Percentiles rank a stretch among this genome's conserved stretches.
These are phyloP conservation scores for Leptinotarsa tumamoca DNA, from an alignment of 2,888 invertebrate genomes.

Conservation along the genomic window DNA sequence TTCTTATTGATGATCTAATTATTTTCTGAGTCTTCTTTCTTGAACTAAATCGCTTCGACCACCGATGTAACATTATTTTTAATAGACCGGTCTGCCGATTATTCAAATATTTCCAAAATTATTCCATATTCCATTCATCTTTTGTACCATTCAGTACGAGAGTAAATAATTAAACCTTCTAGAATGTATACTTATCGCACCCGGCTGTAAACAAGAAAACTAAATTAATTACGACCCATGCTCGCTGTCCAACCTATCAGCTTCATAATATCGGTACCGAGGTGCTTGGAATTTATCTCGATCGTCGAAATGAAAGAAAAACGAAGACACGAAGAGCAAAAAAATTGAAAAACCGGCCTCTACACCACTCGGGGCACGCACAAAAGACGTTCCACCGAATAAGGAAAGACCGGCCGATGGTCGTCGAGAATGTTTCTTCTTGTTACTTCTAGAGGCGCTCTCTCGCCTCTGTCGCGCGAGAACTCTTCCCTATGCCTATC, in stretches of 20 bases:
- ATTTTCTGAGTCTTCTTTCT: no score
- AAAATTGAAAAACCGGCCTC: constrained; percentile 15
- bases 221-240: constrained; percentile 23
- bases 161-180: neutral
- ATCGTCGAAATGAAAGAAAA: constrained; percentile 18
- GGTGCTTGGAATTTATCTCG: constrained; percentile 18
- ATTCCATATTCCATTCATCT: no score
- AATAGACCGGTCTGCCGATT: no score
- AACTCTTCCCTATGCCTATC: constrained; percentile 11
- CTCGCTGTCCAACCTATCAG: constrained; percentile 18
- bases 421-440: constrained; percentile 23
- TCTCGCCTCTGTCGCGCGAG: constrained; percentile 8
- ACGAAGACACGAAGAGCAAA: neutral
- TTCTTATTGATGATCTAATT: no score
- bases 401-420: constrained; percentile 26
- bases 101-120: no score
- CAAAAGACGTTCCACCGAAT: constrained; percentile 21
- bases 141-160: neutral
- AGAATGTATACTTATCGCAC: constrained; percentile 1
- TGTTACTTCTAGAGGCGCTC: neutral
- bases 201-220: constrained; percentile 9
- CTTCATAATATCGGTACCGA: constrained; percentile 17
- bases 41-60: no score
- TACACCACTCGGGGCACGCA: constrained; percentile 18
- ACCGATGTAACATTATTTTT: no score